A percentile compares a stretch with the other conserved stretches of the same genome.
Conservation (phyloP, 2,113 vertebrate genomes). For the Dendrocopos noguchii region DNA sequence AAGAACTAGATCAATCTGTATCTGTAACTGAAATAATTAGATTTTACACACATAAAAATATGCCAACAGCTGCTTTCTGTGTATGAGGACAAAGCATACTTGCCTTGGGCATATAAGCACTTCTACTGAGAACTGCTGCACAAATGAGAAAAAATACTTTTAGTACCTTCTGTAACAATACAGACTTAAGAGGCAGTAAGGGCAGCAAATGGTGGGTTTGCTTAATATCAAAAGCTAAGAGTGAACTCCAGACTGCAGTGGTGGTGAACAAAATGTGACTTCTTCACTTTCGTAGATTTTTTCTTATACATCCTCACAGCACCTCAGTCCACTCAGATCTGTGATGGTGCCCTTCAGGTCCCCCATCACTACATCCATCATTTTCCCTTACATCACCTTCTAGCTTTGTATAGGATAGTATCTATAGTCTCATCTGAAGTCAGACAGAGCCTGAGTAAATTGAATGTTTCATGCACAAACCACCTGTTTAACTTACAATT, state of each 20-base stretch:
- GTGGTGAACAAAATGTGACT: background rate
- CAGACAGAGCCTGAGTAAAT: conserved; percentile 35
- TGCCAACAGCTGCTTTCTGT: background rate
- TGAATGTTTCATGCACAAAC: conserved; percentile 10
- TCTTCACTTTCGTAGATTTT: background rate
- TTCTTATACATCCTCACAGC: background rate
- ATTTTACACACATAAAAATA: background rate
- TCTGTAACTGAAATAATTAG: background rate
- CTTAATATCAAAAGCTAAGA: background rate
- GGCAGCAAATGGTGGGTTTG: background rate
- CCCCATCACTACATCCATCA: background rate
- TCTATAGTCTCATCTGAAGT: background rate
- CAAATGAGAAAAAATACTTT: background rate
- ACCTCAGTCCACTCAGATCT: background rate
- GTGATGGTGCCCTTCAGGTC: background rate
- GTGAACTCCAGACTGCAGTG: background rate
- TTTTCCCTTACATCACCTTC: background rate
- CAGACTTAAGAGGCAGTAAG: background rate
- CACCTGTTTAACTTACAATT: conserved; percentile 39
- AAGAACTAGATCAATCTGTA: background rate
- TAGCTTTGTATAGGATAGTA: background rate
- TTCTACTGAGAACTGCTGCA: background rate
- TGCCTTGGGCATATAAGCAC: background rate
- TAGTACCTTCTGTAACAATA: background rate
- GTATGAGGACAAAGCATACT: background rate